Evolutionary conservation across 2,888 invertebrate species (phyloP).

Genomic region (Cremastobaeus sp.): DNA sequence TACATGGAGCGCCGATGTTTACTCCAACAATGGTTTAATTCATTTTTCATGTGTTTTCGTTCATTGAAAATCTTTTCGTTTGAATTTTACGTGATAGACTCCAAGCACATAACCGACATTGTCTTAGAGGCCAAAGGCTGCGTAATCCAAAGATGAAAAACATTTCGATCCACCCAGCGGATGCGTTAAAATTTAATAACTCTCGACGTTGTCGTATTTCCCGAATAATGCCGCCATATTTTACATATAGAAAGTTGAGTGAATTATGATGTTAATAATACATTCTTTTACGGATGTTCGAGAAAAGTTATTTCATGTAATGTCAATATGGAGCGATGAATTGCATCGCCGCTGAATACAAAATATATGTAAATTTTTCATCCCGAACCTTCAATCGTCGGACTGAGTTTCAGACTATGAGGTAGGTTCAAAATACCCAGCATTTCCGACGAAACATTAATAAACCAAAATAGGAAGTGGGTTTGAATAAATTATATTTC

Average conservation of each 20-base stretch:
- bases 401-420: slow-evolving; percentile 15
- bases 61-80: too few species aligned
- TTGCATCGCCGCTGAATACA: slow-evolving; percentile 33
- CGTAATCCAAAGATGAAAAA: neutral
- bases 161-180: too few species aligned
- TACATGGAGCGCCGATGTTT: too few species aligned
- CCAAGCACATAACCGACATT: too few species aligned
- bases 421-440: slow-evolving; percentile 8
- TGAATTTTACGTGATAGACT: too few species aligned
- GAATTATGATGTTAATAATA: slow-evolving; percentile 35
- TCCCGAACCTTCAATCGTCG: slow-evolving; percentile 14
- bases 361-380: slow-evolving; percentile 42
- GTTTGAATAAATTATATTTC: slow-evolving; percentile 15
- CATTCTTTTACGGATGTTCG: slow-evolving; percentile 7
- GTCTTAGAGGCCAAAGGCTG: too few species aligned
- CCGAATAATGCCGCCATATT: slow-evolving; percentile 4
- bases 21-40: too few species aligned
- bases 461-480: slow-evolving; percentile 3
- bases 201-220: neutral
- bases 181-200: slow-evolving; percentile 19
- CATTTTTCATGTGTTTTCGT: too few species aligned
- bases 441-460: slow-evolving; percentile 22
- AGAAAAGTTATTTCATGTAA: slow-evolving; percentile 39
- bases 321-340: slow-evolving; percentile 28
- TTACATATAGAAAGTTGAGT: slow-evolving; percentile 8